Conservation (phyloP, 2,888 invertebrate species). For the Idaea dimidiata region DNA sequence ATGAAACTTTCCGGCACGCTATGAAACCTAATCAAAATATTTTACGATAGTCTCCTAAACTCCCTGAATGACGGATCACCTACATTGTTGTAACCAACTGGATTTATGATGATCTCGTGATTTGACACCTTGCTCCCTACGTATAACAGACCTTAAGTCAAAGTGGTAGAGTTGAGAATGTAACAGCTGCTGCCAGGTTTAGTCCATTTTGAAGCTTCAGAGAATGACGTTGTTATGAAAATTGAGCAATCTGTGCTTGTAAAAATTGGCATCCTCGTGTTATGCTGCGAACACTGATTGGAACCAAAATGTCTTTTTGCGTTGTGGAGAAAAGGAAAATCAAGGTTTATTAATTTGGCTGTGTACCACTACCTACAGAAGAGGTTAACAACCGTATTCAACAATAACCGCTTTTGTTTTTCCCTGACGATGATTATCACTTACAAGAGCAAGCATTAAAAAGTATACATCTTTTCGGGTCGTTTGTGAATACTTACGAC, state of each 20-base stretch:
- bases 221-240: neutral
- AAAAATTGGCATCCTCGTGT: neutral
- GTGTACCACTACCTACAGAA: too few relatives aligned
- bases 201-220: neutral
- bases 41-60: neutral
- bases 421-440: too few relatives aligned
- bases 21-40: neutral
- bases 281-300: neutral
- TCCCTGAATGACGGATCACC: constrained; percentile 21
- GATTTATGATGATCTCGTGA: constrained; percentile 30
- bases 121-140: constrained; percentile 16
- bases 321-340: neutral
- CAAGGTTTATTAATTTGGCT: too few relatives aligned
- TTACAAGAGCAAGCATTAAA: too few relatives aligned
- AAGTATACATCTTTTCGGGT: too few relatives aligned
- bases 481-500: too few relatives aligned
- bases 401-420: too few relatives aligned
- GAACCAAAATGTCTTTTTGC: neutral
- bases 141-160: neutral
- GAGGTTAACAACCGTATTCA: too few relatives aligned
- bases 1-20: neutral
- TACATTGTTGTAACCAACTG: constrained; percentile 27
- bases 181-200: neutral
- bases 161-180: neutral
- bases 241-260: constrained; percentile 1